Evolutionary conservation across 2,888 invertebrate genomes (phyloP), one percentile per base, ranked within the genome.

Genomic region (Patella caerulea): DNA sequence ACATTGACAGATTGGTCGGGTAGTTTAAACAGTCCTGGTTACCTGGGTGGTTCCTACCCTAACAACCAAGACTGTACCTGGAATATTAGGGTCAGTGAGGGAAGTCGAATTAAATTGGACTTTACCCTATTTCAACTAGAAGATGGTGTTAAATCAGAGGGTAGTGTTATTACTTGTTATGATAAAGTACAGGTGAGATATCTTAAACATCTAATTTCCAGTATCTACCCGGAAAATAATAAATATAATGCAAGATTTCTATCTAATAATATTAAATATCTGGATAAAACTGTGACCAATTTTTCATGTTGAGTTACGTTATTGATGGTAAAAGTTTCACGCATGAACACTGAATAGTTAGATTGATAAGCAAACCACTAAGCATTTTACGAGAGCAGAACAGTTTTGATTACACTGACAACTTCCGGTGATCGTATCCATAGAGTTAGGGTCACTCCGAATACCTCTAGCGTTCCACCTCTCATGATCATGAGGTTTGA

Each of bases 41-140:
- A 17, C 14, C 71, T 3, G 24, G 12, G 12, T 53, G 78, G 79
- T 1, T 55, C 72, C 29, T 84, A 84, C 73, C 79, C 79, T 3
- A 78, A 77, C 45, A 74, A 78, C 73, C 82, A 83, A 76, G 54
- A 76, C 19, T 84, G 83, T 71, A 74, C 29, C 14, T 84, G 83
- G 83, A 71, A 71, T 54, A 80, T 84, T 54, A 52, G 15, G 72
- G 78, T 83, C 71, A 79, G 77, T 59, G 5, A 73, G 52, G 83
- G 81, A 17, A 82, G 80, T 78, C 73, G 77, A 55, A 75, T 83
- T 45, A 78, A 78, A 24, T 24, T 83, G 17, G 79, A 78, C 14
- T 80, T 83, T 45, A 65, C 72, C 19, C 15, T 53, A 19, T 82
- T 83, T 55, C 73, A 81, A 45, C 73, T 83, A 34, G 83, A 83